phyloP scores from a whole-genome alignment of 2,113 vertebrate species.

The Myiozetetes cayanensis region DNA sequence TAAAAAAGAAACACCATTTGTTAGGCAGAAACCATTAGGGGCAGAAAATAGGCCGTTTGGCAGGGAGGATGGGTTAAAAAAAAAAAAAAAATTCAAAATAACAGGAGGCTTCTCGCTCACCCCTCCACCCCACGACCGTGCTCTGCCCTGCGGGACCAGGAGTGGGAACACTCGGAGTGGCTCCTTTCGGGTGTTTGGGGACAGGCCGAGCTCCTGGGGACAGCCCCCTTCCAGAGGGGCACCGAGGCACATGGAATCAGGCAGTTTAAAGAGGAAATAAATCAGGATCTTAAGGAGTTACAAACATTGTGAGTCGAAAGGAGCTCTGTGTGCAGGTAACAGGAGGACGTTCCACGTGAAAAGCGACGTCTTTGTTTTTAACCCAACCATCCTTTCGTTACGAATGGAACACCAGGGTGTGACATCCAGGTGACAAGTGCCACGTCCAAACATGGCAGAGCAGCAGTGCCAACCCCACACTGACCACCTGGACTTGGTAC shows the following conservation, averaged over 20 bases:
- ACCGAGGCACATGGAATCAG: neutral
- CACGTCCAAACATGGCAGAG: neutral
- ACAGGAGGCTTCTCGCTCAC: constrained; percentile 53
- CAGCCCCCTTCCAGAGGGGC: rapidly evolving
- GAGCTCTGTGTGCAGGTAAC: neutral
- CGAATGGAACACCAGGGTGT: rapidly evolving
- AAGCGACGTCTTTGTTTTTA: neutral
- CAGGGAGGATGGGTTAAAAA: constrained; percentile 63
- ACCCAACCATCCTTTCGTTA: neutral
- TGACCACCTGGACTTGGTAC: neutral
- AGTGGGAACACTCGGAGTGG: neutral
- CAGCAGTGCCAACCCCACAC: neutral
- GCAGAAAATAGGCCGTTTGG: constrained; percentile 83
- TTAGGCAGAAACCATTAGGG: constrained; percentile 98
- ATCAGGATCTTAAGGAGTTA: neutral
- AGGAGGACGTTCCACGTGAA: neutral
- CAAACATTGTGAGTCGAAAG: neutral
- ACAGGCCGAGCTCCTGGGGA: neutral
- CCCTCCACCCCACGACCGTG: constrained; percentile 63
- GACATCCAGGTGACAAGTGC: neutral
- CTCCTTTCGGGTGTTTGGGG: neutral
- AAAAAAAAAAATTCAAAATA: neutral
- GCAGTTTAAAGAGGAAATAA: neutral
- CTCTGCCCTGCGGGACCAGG: constrained; percentile 44
- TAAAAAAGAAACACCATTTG: constrained; percentile 99